Evolutionary conservation across 2,113 vertebrate species (phyloP).

Genomic region (Sylvia atricapilla): DNA sequence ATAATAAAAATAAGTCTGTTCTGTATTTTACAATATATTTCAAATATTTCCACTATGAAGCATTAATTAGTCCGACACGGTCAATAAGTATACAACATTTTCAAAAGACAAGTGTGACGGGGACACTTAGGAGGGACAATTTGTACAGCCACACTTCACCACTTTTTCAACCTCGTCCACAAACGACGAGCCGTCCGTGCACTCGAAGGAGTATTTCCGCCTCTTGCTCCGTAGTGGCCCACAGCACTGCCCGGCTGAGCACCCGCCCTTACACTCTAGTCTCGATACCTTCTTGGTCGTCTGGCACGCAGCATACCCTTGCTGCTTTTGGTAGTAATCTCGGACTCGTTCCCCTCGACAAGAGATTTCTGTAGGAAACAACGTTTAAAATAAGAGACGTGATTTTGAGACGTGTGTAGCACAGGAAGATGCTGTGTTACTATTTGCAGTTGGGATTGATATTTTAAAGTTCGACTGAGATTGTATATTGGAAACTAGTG

Average conservation of each 20-base stretch:
- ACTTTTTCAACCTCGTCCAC: constrained; percentile 97
- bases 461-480: neutral
- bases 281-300: constrained; percentile 98
- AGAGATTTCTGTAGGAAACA: constrained; percentile 86
- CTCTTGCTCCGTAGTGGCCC: constrained; percentile 92
- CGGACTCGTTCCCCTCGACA: constrained; percentile 96
- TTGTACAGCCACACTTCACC: constrained; percentile 93
- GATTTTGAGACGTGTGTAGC: rapidly evolving
- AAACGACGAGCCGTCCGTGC: constrained; percentile 96
- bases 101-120: constrained; percentile 50
- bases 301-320: constrained; percentile 97
- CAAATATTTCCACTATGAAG: constrained; percentile 95
- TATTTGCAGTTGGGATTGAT: neutral
- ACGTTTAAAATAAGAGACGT: neutral
- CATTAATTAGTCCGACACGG: constrained; percentile 88
- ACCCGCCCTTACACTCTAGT: constrained; percentile 91
- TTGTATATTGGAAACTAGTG: neutral
- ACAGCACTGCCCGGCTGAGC: constrained; percentile 86
- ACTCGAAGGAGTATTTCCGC: constrained; percentile 97
- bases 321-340: constrained; percentile 98
- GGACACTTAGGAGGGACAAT: constrained; percentile 84
- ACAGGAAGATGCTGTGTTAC: neutral
- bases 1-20: constrained; percentile 99
- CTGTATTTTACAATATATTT: constrained; percentile 99
- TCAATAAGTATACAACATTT: constrained; percentile 74